Evolutionary conservation across 2,113 vertebrate species (phyloP).

Genomic region (human (Homo sapiens)): DNA sequence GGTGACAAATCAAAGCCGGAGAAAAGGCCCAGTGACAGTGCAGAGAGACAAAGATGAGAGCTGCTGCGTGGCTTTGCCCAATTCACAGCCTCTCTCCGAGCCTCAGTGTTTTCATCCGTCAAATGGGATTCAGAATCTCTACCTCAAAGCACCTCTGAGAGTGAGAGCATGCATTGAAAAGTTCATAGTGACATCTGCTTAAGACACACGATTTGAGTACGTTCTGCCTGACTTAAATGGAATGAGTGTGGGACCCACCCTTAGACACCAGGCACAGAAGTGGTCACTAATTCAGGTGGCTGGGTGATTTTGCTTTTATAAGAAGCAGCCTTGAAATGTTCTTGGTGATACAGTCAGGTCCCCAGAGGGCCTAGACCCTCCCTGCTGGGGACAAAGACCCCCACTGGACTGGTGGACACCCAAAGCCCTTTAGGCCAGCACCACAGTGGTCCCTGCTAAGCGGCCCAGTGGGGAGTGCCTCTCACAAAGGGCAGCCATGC

Average conservation of each 20-base stretch:
- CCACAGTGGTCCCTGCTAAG: neutral
- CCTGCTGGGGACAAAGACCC: neutral
- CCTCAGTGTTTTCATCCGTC: neutral
- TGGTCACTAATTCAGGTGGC: neutral
- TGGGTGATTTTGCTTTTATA: neutral
- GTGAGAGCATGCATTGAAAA: fast-evolving
- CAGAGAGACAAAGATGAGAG: neutral
- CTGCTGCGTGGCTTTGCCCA: neutral
- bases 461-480: fast-evolving
- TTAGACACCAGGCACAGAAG: too few species aligned
- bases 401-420: too few species aligned
- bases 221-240: neutral
- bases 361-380: neutral
- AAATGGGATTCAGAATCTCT: neutral
- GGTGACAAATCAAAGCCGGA: neutral
- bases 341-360: neutral
- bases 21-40: fast-evolving
- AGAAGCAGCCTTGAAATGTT: neutral
- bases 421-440: neutral
- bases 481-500: neutral
- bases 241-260: neutral
- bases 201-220: too few species aligned
- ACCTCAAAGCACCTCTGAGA: neutral
- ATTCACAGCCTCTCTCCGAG: neutral
- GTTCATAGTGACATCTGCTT: fast-evolving